A percentile compares a stretch with the other conserved stretches of the same genome.
phyloP scores from a whole-genome alignment of 2,113 vertebrate genomes.

The Sapajus apella region DNA sequence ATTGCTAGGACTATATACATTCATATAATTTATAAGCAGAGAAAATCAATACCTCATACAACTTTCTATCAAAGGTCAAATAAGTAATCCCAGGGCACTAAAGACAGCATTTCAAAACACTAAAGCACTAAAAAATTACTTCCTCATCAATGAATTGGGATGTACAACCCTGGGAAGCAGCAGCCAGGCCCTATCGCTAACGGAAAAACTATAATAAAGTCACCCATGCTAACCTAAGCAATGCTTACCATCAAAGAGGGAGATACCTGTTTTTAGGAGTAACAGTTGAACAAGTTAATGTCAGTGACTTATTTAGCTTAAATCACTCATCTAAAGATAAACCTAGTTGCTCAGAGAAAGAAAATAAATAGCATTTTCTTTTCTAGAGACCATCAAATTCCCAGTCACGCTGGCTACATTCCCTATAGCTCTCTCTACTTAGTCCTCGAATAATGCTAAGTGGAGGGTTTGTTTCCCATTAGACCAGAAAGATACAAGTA shows the following conservation, averaged over 20 bases:
- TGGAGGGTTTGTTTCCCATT: not conserved
- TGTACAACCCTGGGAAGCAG: not conserved
- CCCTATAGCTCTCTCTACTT: not conserved
- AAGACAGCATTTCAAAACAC: not conserved
- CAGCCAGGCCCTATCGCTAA: not conserved
- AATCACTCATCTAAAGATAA: conserved; percentile 16
- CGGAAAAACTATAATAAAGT: not conserved
- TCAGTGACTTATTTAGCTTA: conserved; percentile 25
- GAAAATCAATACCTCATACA: not conserved
- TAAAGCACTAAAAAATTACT: not conserved
- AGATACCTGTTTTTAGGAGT: not conserved
- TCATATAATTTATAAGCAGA: conserved; percentile 12
- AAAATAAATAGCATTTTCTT: conserved; percentile 30
- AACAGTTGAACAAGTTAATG: not conserved
- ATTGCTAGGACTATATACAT: not conserved
- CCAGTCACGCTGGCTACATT: not conserved
- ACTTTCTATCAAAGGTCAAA: not conserved
- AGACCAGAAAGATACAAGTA: conserved; percentile 3
- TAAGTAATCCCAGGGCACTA: not conserved
- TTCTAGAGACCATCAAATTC: not conserved
- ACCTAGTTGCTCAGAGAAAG: conserved; percentile 23
- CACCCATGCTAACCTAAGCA: not conserved
- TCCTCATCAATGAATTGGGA: not conserved
- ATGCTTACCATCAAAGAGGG: not conserved
- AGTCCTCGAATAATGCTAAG: not conserved